Evolutionary conservation across 2,888 invertebrate genomes (phyloP).

Genomic region (Drosophila tanythrix): DNA sequence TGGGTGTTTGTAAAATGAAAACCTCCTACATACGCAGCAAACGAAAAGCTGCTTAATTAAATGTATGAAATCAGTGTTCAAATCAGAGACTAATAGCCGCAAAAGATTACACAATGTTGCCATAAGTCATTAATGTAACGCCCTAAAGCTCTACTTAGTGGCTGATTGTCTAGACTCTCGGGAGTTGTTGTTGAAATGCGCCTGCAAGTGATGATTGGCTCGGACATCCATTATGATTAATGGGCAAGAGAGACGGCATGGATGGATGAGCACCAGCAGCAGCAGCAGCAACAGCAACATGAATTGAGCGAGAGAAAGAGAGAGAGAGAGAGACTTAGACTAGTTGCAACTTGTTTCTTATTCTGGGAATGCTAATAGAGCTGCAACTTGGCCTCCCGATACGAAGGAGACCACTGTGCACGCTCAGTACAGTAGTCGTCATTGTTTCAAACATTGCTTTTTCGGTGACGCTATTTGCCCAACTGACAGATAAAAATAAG

Average conservation of each 20-base stretch:
- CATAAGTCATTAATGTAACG: constrained; percentile 74
- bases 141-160: constrained; percentile 68
- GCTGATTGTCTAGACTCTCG: constrained; percentile 54
- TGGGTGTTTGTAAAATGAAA: constrained; percentile 16
- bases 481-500: constrained; percentile 57
- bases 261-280: constrained; percentile 41
- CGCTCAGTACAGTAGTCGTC: constrained; percentile 68
- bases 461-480: constrained; percentile 47
- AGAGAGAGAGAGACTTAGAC: not conserved
- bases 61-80: constrained; percentile 64
- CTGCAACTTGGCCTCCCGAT: constrained; percentile 49
- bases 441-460: constrained; percentile 49
- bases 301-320: not conserved
- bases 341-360: constrained; percentile 45
- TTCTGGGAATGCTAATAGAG: constrained; percentile 78
- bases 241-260: constrained; percentile 43
- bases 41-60: constrained; percentile 67
- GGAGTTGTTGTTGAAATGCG: constrained; percentile 47
- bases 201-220: constrained; percentile 77
- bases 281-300: constrained; percentile 16
- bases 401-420: not conserved
- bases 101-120: constrained; percentile 61
- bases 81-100: constrained; percentile 57
- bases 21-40: constrained; percentile 32
- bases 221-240: constrained; percentile 76